phyloP scores from a whole-genome alignment of 2,797 vertebrate species.

The Oreochromis mossambicus region DNA sequence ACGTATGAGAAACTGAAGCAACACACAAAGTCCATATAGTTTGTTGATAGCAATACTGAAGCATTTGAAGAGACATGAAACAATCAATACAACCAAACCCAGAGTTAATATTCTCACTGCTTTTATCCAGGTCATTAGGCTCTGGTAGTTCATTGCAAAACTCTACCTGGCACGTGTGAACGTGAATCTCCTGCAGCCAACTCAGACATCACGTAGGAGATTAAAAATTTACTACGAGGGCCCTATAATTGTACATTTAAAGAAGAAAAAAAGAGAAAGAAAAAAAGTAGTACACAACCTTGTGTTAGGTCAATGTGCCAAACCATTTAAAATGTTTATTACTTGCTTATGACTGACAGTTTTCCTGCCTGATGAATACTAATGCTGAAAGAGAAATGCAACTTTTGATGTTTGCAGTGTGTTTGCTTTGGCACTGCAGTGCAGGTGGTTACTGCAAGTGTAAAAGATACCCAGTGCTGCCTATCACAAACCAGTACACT shows the following conservation, averaged over 20 bases:
- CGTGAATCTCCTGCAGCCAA: slow-evolving; percentile 6
- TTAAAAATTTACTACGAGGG: slow-evolving; percentile 63
- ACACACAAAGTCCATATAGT: background rate
- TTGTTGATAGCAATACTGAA: background rate
- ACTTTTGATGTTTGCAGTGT: background rate
- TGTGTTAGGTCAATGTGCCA: background rate
- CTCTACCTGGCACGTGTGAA: no score
- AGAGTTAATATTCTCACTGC: background rate
- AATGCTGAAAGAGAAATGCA: background rate
- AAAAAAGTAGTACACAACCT: background rate
- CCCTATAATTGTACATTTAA: slow-evolving; percentile 22
- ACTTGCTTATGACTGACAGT: background rate
- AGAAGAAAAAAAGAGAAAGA: background rate
- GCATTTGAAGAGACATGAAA: background rate
- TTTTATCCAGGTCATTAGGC: background rate
- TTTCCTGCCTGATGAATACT: background rate
- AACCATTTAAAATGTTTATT: background rate
- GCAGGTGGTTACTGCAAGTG: background rate
- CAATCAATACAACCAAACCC: background rate
- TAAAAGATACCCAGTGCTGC: background rate
- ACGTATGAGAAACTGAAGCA: background rate
- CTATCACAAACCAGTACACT: slow-evolving; percentile 13
- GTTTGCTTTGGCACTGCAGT: background rate
- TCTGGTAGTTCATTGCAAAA: background rate
- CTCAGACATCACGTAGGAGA: slow-evolving; percentile 27